These are phyloP conservation scores for Neodontobutis hainanensis DNA, from an alignment of 2,113 vertebrate species.

Conservation along the genomic window DNA sequence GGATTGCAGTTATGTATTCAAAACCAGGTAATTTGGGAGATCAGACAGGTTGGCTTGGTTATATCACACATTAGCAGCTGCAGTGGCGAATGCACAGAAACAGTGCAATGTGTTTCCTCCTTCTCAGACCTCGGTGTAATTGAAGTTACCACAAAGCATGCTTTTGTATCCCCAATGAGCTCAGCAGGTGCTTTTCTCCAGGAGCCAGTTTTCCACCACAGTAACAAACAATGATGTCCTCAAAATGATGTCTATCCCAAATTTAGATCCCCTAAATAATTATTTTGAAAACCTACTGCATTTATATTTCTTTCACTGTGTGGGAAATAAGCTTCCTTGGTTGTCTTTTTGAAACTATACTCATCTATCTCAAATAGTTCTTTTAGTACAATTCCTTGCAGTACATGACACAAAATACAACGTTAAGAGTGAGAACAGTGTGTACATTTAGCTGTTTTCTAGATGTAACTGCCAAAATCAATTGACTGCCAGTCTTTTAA, in stretches of 20 bases:
- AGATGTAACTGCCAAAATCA: no score
- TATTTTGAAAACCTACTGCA: not conserved
- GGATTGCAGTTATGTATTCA: conserved; percentile 52
- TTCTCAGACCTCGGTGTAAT: conserved; percentile 12
- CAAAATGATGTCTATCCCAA: not conserved
- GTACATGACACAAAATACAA: not conserved
- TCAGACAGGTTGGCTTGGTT: conserved; percentile 38
- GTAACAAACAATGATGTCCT: not conserved
- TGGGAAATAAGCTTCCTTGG: not conserved
- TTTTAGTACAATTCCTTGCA: not conserved
- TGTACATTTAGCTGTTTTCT: no score
- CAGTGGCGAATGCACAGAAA: conserved; percentile 16
- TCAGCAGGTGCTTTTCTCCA: conserved; percentile 3
- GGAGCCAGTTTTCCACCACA: not conserved
- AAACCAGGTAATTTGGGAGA: conserved; percentile 50
- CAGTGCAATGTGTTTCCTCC: conserved; percentile 28
- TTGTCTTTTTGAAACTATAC: no score
- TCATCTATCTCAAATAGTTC: not conserved
- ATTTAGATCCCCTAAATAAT: not conserved
- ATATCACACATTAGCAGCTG: conserved; percentile 43
- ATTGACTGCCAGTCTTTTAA: no score
- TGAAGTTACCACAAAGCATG: conserved; percentile 23
- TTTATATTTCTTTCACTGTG: not conserved
- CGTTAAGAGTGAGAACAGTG: no score
- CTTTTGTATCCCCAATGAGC: conserved; percentile 10